phyloP scores from a whole-genome alignment of 2,888 invertebrate species.

The Cepaea hortensis region DNA sequence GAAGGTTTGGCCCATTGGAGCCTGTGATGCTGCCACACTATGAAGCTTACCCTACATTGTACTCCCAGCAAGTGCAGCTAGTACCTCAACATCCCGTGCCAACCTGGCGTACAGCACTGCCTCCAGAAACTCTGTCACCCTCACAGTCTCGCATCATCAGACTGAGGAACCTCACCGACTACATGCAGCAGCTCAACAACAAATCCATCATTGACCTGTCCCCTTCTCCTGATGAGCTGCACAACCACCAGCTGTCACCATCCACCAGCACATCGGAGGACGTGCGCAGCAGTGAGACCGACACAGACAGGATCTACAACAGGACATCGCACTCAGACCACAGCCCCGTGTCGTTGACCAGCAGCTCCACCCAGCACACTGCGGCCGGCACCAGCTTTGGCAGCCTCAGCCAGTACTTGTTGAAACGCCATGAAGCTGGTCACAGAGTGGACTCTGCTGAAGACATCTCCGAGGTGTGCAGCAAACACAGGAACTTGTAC shows the following conservation, averaged over 20 bases:
- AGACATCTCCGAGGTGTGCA: not conserved
- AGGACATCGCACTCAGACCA: constrained; percentile 58
- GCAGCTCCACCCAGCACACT: constrained; percentile 58
- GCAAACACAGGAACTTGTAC: not conserved
- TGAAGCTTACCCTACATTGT: constrained; percentile 19
- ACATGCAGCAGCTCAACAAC: constrained; percentile 62
- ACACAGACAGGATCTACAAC: constrained; percentile 55
- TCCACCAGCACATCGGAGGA: constrained; percentile 66
- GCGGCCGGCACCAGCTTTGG: constrained; percentile 60
- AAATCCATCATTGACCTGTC: constrained; percentile 68
- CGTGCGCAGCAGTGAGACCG: constrained; percentile 66
- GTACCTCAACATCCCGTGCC: constrained; percentile 49
- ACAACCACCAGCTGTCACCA: constrained; percentile 64
- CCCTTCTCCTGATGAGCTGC: constrained; percentile 70
- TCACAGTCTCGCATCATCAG: constrained; percentile 66
- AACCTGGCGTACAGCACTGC: constrained; percentile 62
- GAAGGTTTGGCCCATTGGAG: constrained; percentile 50
- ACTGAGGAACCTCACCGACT: constrained; percentile 65
- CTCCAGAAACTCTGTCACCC: constrained; percentile 59
- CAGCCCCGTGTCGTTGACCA: constrained; percentile 65
- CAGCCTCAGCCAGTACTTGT: constrained; percentile 67
- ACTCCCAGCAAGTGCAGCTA: constrained; percentile 19
- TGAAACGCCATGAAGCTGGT: constrained; percentile 59
- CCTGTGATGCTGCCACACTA: constrained; percentile 55
- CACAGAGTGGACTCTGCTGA: constrained; percentile 48